A percentile compares a stretch with the other conserved stretches of the same genome.
phyloP scores from a whole-genome alignment of 2,888 invertebrate genomes.

The Flexamia atlantica region DNA sequence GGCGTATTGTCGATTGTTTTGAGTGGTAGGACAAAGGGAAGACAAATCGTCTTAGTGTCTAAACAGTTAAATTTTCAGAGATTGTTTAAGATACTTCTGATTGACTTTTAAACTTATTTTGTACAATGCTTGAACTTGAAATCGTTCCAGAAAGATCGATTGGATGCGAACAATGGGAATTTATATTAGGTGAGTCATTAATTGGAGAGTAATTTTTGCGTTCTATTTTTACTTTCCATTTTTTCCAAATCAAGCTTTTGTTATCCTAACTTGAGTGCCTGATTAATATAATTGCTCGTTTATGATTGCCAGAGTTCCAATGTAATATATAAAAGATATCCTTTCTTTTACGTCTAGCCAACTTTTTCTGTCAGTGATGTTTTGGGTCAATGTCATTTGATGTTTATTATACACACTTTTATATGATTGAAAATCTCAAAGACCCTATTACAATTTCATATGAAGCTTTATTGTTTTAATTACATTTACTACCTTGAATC shows the following conservation, averaged over 20 bases:
- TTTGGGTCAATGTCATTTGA: conserved; percentile 51
- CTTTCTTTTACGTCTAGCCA: too few relatives aligned
- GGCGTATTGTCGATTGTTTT: conserved; percentile 51
- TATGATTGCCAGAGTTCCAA: too few relatives aligned
- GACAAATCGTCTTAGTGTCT: background rate
- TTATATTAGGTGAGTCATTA: conserved; percentile 90
- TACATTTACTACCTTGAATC: too few relatives aligned
- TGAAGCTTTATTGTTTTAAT: too few relatives aligned
- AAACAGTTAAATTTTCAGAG: background rate
- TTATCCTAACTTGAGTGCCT: too few relatives aligned
- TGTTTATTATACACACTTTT: background rate
- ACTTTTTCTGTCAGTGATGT: background rate
- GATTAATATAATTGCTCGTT: too few relatives aligned
- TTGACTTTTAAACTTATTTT: background rate
- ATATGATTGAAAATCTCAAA: too few relatives aligned
- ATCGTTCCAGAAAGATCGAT: conserved; percentile 96
- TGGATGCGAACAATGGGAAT: conserved; percentile 99
- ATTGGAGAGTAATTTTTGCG: conserved; percentile 60
- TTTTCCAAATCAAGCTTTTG: too few relatives aligned
- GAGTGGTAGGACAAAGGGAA: conserved; percentile 54
- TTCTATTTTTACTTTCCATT: conserved; percentile 60
- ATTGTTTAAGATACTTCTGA: background rate
- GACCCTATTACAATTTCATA: too few relatives aligned
- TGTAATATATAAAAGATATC: too few relatives aligned
- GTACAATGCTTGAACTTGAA: conserved; percentile 95